Evolutionary conservation across 2,113 vertebrate species (phyloP).

Genomic region (Zosterops borbonicus): DNA sequence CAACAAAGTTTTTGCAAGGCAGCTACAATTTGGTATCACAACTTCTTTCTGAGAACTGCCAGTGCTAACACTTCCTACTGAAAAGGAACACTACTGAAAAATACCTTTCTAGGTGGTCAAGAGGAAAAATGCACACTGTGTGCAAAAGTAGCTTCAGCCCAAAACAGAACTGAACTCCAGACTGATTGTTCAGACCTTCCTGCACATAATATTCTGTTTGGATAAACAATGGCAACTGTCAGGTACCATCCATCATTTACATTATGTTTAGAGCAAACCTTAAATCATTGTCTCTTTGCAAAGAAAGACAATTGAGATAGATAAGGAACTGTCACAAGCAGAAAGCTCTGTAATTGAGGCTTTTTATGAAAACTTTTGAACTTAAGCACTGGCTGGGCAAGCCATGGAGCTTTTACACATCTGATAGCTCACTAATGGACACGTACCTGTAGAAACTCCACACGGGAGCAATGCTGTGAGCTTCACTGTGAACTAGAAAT

Average conservation of each 20-base stretch:
- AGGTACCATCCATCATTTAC: slow-evolving; percentile 69
- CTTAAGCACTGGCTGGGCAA: background rate
- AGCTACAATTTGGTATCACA: background rate
- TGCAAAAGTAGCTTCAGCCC: slow-evolving; percentile 43
- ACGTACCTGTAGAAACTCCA: fast-evolving
- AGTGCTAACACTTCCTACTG: background rate
- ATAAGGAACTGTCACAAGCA: slow-evolving; percentile 61
- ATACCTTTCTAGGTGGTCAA: slow-evolving; percentile 7
- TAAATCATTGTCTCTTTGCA: slow-evolving; percentile 74
- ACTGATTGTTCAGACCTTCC: slow-evolving; percentile 58
- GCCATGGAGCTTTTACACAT: background rate
- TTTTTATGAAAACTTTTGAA: slow-evolving; percentile 49
- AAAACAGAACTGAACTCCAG: slow-evolving; percentile 45
- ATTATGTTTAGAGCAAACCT: slow-evolving; percentile 48
- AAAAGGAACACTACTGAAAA: background rate
- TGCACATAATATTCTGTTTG: slow-evolving; percentile 38
- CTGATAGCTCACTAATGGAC: background rate
- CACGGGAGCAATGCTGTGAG: background rate
- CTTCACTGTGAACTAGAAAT: background rate
- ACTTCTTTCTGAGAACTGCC: background rate
- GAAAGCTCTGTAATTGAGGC: slow-evolving; percentile 53
- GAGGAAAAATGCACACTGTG: slow-evolving; percentile 17
- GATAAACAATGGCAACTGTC: slow-evolving; percentile 71
- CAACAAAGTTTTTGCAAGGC: background rate
- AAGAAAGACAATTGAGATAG: slow-evolving; percentile 73